These are phyloP conservation scores for Sthenelais limicola DNA, from an alignment of 2,888 invertebrate genomes.

Conservation along the genomic window DNA sequence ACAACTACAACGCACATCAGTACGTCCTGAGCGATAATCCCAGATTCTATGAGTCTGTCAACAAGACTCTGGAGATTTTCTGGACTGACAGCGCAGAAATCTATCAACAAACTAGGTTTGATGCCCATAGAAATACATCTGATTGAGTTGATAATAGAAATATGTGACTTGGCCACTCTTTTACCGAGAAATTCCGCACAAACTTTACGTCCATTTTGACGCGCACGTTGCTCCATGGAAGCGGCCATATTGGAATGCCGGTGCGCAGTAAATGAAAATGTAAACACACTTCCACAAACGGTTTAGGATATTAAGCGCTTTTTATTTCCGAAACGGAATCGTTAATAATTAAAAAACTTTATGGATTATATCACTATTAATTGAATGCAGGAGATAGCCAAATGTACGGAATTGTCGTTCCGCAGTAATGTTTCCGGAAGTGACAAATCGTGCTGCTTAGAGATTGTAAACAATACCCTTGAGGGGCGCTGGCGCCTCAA, in stretches of 20 bases:
- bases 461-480: constrained; percentile 31
- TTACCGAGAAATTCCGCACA: constrained; percentile 29
- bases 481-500: too few species aligned
- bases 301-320: too few species aligned
- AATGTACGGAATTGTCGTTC: too few species aligned
- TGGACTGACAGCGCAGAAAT: constrained; percentile 17
- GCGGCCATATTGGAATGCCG: constrained; percentile 17
- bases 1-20: constrained; percentile 27
- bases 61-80: constrained; percentile 21
- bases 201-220: not conserved
- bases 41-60: not conserved
- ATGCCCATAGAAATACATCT: constrained; percentile 22
- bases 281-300: not conserved
- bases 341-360: too few species aligned
- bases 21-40: constrained; percentile 13
- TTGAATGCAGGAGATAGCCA: too few species aligned
- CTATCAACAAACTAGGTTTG: constrained; percentile 40
- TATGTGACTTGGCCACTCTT: constrained; percentile 10
- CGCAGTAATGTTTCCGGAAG: not conserved
- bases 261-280: not conserved
- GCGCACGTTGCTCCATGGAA: not conserved
- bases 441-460: not conserved
- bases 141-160: constrained; percentile 23
- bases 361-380: too few species aligned
- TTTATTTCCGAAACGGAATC: too few species aligned